Conservation (phyloP, 2,797 vertebrate genomes). For the Vespertilio murinus region DNA sequence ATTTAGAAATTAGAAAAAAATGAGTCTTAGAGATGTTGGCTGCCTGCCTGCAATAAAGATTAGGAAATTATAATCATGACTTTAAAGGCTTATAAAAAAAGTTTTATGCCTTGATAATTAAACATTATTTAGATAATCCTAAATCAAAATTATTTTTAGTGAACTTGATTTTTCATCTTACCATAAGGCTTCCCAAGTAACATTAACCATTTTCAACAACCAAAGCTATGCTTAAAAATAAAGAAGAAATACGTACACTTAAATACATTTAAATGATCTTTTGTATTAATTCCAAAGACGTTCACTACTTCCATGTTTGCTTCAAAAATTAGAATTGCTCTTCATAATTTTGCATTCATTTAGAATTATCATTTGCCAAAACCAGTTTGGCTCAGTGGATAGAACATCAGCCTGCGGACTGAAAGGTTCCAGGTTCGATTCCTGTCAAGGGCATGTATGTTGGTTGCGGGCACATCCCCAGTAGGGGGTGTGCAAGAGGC, state of each 20-base stretch:
- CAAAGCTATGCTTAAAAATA: neutral
- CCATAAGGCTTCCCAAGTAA: neutral
- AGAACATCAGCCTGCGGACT: too few relatives aligned
- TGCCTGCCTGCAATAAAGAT: neutral
- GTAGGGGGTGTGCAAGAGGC: too few relatives aligned
- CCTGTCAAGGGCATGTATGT: too few relatives aligned
- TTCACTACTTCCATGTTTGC: neutral
- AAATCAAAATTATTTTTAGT: neutral
- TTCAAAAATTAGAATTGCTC: neutral
- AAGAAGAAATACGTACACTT: neutral
- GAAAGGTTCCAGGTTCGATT: too few relatives aligned
- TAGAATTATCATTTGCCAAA: slow-evolving; percentile 3
- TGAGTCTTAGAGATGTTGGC: neutral
- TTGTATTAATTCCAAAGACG: neutral
- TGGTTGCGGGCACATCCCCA: too few relatives aligned
- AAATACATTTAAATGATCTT: neutral
- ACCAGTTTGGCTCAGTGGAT: too few relatives aligned
- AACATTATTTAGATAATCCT: slow-evolving; percentile 36
- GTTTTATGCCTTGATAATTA: neutral
- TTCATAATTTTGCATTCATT: neutral
- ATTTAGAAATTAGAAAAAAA: neutral
- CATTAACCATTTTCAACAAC: neutral
- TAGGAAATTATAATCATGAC: slow-evolving; percentile 21
- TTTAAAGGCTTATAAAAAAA: neutral
- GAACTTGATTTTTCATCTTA: neutral